Evolutionary conservation across 2,797 vertebrate species (phyloP), one percentile per base, ranked within the genome.

Genomic region (Kryptolebias ocellatus): DNA sequence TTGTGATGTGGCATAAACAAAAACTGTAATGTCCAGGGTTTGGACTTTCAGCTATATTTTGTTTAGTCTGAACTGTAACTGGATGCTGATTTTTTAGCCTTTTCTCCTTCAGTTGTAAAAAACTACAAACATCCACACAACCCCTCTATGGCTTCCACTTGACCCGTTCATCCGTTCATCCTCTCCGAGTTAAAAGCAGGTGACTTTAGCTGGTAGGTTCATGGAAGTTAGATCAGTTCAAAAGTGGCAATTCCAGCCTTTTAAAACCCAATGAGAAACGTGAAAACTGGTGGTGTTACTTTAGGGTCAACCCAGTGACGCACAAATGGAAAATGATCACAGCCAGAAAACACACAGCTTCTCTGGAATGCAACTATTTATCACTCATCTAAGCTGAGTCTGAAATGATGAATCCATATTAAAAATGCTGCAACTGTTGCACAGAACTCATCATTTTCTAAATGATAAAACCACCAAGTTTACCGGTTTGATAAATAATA

Each of bases 201-300:
- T 53, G 52, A 39, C 60, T 62, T 54, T 39, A 55, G 39, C 7
- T 71, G 60, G 51, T 14, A 62, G 61, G 29, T 3, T 47, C 37
- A 56, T 28, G 57, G 11, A 42, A 42, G 39, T 12, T 28, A 29
- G 11, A 12, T 59, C 4, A 45, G 17, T 9, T 64, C 42, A 56
- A 52, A 34, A 47, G 1, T 12, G 39, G 39, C 39, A 42, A 42
- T 14, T 42, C 39, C 39, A 42, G 39, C 39, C 11, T 42, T 42
- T 42, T 12, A 42, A 42, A 42, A 12, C 11, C 11, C 39, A 42
- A 11, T 12, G 14, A 42, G 39, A 12, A 42, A 42, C 39, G 1
- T 42, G 39, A 42, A 42, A 42, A 42, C 39, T 14, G 39, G 3
- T 39, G 9, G 10, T 12, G 39, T 12, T 42, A 42, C 37, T 42